Conservation (phyloP, 2,888 invertebrate species). For the Orchesella flavescens region DNA sequence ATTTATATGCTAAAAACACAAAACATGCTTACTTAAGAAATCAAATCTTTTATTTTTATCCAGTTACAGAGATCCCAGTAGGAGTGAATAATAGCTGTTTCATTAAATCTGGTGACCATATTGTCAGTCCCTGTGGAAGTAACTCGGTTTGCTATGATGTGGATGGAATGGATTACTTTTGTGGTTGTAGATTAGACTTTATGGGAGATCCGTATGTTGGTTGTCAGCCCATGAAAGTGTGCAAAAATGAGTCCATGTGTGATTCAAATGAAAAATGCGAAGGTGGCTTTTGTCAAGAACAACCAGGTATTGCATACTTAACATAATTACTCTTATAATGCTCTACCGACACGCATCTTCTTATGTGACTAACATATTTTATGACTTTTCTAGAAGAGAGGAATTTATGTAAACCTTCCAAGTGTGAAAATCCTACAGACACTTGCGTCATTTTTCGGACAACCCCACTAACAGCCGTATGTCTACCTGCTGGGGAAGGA, state of each 20-base stretch:
- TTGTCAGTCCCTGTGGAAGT: slow-evolving; percentile 39
- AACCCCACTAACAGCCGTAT: slow-evolving; percentile 14
- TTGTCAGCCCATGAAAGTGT: slow-evolving; percentile 22
- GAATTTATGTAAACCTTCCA: slow-evolving; percentile 39
- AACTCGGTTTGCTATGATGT: slow-evolving; percentile 44
- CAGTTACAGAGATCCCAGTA: slow-evolving; percentile 33
- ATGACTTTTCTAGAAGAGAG: neutral
- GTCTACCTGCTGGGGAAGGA: neutral
- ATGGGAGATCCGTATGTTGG: slow-evolving; percentile 52
- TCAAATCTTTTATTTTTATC: neutral
- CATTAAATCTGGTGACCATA: neutral
- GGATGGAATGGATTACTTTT: slow-evolving; percentile 23
- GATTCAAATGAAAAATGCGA: slow-evolving; percentile 26
- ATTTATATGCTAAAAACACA: no score
- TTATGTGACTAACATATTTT: no score
- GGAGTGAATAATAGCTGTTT: slow-evolving; percentile 38
- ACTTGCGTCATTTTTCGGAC: slow-evolving; percentile 23
- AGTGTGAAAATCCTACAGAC: slow-evolving; percentile 14
- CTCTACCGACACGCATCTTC: neutral
- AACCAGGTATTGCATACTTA: neutral
- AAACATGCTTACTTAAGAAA: no score
- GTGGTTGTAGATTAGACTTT: slow-evolving; percentile 37
- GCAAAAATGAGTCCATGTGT: slow-evolving; percentile 19
- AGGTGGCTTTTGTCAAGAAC: slow-evolving; percentile 31
- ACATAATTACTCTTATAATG: neutral